Conservation (phyloP, 2,113 vertebrate genomes). For the Benthochromis sp. region DNA sequence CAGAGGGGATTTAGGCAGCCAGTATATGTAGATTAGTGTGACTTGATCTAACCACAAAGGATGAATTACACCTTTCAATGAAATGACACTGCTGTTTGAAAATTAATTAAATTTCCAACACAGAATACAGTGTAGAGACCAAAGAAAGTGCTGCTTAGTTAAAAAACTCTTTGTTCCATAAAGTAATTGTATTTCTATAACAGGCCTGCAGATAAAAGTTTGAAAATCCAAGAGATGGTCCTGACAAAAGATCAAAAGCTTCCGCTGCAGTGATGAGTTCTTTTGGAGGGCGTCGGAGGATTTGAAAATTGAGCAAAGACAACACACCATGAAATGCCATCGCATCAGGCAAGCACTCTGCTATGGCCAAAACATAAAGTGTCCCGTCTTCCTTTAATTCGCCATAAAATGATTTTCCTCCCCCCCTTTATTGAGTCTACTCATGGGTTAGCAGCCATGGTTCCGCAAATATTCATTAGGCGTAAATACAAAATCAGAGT, state of each 20-base stretch:
- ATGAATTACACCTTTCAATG: slow-evolving; percentile 39
- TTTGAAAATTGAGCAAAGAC: slow-evolving; percentile 46
- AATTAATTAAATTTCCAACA: slow-evolving; percentile 51
- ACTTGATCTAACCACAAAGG: slow-evolving; percentile 11
- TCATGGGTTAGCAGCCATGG: slow-evolving; percentile 31
- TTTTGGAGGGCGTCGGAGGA: background rate
- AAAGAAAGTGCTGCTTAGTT: background rate
- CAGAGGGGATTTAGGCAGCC: background rate
- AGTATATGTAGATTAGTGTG: background rate
- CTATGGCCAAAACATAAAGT: background rate
- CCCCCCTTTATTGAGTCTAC: background rate
- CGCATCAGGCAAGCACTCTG: background rate
- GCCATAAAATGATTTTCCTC: slow-evolving; percentile 62
- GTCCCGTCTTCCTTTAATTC: slow-evolving; percentile 39
- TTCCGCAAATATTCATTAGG: slow-evolving; percentile 61
- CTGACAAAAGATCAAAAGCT: background rate
- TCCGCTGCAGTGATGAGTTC: background rate
- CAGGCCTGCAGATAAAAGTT: background rate
- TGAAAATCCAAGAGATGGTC: background rate
- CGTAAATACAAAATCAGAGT: slow-evolving; percentile 63
- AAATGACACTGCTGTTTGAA: slow-evolving; percentile 32
- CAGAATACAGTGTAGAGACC: slow-evolving; percentile 1
- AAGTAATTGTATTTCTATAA: slow-evolving; percentile 35
- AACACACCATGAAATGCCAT: slow-evolving; percentile 50
- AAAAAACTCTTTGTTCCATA: slow-evolving; percentile 3